A percentile compares a stretch with the other conserved stretches of the same genome.
Evolutionary conservation across 2,888 invertebrate genomes (phyloP).

Genomic region (Limnephilus auricula): DNA sequence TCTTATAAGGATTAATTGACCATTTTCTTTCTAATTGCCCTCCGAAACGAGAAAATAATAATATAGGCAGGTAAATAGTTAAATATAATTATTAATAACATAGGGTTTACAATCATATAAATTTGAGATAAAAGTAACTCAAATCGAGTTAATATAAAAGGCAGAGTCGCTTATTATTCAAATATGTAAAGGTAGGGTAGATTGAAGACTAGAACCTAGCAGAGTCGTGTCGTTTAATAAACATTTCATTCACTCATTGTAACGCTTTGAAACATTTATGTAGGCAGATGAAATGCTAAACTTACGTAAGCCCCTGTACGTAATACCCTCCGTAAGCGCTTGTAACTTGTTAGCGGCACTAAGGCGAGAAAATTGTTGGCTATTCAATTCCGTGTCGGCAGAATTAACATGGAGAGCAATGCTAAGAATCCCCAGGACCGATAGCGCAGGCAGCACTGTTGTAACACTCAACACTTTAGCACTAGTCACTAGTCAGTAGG

Average conservation of each 20-base stretch:
- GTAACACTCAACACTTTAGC: not conserved
- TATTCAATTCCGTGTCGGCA: not conserved
- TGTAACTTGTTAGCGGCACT: constrained; percentile 41
- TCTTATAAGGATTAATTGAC: too few relatives aligned
- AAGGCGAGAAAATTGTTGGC: constrained; percentile 43
- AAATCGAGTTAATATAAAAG: not conserved
- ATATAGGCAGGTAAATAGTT: too few relatives aligned
- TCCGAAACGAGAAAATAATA: too few relatives aligned
- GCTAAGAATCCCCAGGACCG: constrained; percentile 20
- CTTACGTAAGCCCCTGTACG: constrained; percentile 43
- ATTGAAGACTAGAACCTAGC: not conserved
- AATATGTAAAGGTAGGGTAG: not conserved
- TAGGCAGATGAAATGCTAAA: constrained; percentile 40
- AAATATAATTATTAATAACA: too few relatives aligned
- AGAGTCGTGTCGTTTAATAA: constrained; percentile 19
- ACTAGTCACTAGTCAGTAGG: not conserved
- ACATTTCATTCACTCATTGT: constrained; percentile 19
- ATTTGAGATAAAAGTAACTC: not conserved
- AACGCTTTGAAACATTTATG: constrained; percentile 25
- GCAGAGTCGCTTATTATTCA: not conserved
- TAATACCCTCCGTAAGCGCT: constrained; percentile 37
- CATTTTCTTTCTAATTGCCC: too few relatives aligned
- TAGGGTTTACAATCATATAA: not conserved
- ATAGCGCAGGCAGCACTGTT: not conserved
- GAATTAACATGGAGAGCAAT: constrained; percentile 34